Evolutionary conservation across 2,113 vertebrate species (phyloP).

Genomic region (Polyodon spathula): DNA sequence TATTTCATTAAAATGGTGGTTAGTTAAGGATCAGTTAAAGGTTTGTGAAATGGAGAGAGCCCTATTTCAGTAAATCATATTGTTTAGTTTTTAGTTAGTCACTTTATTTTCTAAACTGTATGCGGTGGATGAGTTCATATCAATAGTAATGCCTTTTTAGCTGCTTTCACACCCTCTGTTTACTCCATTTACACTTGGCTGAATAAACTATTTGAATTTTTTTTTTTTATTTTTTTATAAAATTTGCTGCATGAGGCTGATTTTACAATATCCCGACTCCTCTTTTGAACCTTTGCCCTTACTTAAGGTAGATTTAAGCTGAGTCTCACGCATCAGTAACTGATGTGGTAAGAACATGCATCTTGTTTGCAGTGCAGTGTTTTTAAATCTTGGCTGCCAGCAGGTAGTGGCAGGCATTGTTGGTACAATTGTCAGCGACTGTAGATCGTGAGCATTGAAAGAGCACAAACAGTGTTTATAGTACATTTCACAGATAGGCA

Average conservation of each 20-base stretch:
- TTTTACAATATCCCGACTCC: not conserved
- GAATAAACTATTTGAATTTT: not conserved
- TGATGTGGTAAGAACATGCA: constrained; percentile 11
- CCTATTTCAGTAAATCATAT: too few relatives aligned
- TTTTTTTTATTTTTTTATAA: not conserved
- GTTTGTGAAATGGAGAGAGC: too few relatives aligned
- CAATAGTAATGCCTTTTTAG: too few relatives aligned
- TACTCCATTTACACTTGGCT: not conserved
- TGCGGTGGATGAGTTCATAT: too few relatives aligned
- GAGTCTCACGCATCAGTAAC: not conserved
- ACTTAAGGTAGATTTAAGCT: constrained; percentile 4
- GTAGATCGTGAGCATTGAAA: not conserved
- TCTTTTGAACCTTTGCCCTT: not conserved
- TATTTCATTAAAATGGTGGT: too few relatives aligned
- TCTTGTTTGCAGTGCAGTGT: constrained; percentile 10
- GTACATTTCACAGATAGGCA: constrained; percentile 14
- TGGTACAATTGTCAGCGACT: constrained; percentile 13
- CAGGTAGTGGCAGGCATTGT: constrained; percentile 5
- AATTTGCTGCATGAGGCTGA: not conserved
- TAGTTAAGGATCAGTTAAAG: too few relatives aligned
- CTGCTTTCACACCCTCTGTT: too few relatives aligned
- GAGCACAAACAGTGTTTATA: constrained; percentile 8
- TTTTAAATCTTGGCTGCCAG: constrained; percentile 14
- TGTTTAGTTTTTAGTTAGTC: too few relatives aligned
- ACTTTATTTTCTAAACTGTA: too few relatives aligned